A percentile compares a stretch with the other conserved stretches of the same genome.
Evolutionary conservation across 2,888 invertebrate genomes (phyloP).

Genomic region (Brachyptera putata): DNA sequence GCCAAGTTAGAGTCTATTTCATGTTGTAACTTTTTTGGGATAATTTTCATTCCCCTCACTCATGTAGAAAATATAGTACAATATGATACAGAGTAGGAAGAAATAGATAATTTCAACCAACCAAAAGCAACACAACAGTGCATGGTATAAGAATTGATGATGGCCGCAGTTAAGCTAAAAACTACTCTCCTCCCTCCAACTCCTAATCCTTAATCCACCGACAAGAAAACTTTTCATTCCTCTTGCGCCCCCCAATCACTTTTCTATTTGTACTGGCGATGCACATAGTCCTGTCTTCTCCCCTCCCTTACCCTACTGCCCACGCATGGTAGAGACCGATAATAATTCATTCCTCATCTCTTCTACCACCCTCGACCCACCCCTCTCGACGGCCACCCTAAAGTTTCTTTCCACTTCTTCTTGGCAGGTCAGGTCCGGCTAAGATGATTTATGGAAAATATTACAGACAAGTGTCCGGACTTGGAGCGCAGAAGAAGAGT

Average conservation of each 20-base stretch:
- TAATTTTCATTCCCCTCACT: conserved; percentile 4
- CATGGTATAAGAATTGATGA: conserved; percentile 6
- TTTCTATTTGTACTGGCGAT: conserved; percentile 31
- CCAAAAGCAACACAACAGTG: not conserved
- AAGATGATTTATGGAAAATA: conserved; percentile 51
- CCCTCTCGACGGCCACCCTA: conserved; percentile 2
- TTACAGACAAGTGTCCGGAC: conserved; percentile 39
- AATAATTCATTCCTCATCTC: conserved; percentile 31
- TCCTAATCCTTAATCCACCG: conserved; percentile 7
- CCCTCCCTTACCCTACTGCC: not conserved
- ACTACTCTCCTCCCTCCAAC: not conserved
- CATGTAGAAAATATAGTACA: not conserved
- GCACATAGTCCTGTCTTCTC: conserved; percentile 17
- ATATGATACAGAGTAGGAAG: not conserved
- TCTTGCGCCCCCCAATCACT: conserved; percentile 29
- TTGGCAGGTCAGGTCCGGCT: conserved; percentile 23
- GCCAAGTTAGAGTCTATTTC: conserved; percentile 30
- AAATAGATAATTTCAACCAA: not conserved
- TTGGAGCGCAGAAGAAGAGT: conserved; percentile 40
- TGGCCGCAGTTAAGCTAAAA: conserved; percentile 3
- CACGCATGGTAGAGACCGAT: conserved; percentile 21
- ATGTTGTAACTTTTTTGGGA: not conserved
- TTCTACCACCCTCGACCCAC: not conserved
- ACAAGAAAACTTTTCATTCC: conserved; percentile 21
- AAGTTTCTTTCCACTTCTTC: not conserved